A percentile compares a stretch with the other conserved stretches of the same genome.
These are phyloP conservation scores for Stenchaetothrips biformis DNA, from an alignment of 2,888 invertebrate genomes.

Conservation along the genomic window DNA sequence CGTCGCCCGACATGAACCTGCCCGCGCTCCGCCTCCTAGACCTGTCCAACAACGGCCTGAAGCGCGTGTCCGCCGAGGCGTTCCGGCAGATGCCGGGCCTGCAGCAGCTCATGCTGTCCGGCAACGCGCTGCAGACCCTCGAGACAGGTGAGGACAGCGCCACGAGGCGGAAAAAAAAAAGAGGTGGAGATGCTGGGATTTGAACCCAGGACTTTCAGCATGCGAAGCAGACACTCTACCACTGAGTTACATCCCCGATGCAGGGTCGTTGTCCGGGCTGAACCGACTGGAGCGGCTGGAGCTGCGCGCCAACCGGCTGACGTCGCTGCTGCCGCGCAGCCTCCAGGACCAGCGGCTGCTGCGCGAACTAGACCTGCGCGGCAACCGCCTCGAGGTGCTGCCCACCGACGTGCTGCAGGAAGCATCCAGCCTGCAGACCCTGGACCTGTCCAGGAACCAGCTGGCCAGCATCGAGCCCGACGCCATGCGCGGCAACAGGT, in stretches of 20 bases:
- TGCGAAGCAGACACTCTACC: no score
- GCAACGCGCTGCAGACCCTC: constrained; percentile 65
- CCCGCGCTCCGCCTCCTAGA: constrained; percentile 70
- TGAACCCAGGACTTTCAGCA: no score
- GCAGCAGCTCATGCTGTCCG: constrained; percentile 63
- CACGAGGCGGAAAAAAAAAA: no score
- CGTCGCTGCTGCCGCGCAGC: constrained; percentile 45
- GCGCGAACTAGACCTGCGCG: constrained; percentile 63
- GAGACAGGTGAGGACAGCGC: constrained; percentile 45
- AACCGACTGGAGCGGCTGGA: constrained; percentile 66
- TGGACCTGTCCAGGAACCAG: constrained; percentile 73
- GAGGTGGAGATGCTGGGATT: no score
- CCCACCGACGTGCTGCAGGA: constrained; percentile 64
- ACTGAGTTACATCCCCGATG: constrained; percentile 38
- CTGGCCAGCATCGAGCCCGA: constrained; percentile 62
- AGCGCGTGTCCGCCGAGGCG: constrained; percentile 60
- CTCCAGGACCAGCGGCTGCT: constrained; percentile 50
- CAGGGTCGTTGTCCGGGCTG: constrained; percentile 64
- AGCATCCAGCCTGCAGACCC: constrained; percentile 56
- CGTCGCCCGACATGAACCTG: constrained; percentile 64
- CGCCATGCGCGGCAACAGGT: constrained; percentile 54
- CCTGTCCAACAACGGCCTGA: constrained; percentile 68
- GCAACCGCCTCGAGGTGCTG: constrained; percentile 68
- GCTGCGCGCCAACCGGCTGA: constrained; percentile 66
- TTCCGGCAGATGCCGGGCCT: constrained; percentile 63